phyloP scores from a whole-genome alignment of 1,140 invertebrate species.

The Trachymyrmex cornetzi region DNA sequence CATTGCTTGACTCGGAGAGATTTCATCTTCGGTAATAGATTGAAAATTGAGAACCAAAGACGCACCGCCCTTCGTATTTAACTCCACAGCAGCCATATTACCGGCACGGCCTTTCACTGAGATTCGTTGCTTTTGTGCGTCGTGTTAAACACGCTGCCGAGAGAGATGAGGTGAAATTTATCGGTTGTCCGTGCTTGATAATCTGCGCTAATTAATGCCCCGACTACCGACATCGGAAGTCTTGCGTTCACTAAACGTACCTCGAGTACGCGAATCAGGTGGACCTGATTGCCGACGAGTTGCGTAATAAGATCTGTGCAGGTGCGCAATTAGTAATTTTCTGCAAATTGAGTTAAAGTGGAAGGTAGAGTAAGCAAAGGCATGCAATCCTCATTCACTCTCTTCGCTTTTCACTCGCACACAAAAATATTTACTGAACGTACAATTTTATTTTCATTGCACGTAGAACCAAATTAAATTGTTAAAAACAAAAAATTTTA shows the following conservation, averaged over 20 bases:
- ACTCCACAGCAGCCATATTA: background rate
- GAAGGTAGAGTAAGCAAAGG: background rate
- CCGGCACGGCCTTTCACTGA: slow-evolving; percentile 40
- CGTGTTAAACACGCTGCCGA: slow-evolving; percentile 38
- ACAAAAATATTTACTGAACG: background rate
- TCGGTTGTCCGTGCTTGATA: slow-evolving; percentile 54
- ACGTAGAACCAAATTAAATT: background rate
- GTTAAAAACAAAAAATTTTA: background rate
- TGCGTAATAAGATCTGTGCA: slow-evolving; percentile 32
- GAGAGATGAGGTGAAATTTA: slow-evolving; percentile 51
- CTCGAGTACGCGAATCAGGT: slow-evolving; percentile 60
- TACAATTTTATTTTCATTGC: background rate
- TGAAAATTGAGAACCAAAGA: slow-evolving; percentile 45
- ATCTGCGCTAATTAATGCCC: slow-evolving; percentile 49
- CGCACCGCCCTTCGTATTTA: slow-evolving; percentile 6
- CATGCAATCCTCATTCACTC: background rate
- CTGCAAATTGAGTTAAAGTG: slow-evolving; percentile 30
- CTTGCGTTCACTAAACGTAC: slow-evolving; percentile 3
- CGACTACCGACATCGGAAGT: slow-evolving; percentile 1
- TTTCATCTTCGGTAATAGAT: slow-evolving; percentile 52
- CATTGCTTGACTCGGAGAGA: background rate
- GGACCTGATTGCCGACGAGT: slow-evolving; percentile 43
- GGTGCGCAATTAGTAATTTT: slow-evolving; percentile 56
- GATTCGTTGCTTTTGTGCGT: slow-evolving; percentile 50
- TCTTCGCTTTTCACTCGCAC: background rate